A percentile compares a stretch with the other conserved stretches of the same genome.
phyloP scores from a whole-genome alignment of 2,888 invertebrate species.

The Synanthedon tipuliformis region DNA sequence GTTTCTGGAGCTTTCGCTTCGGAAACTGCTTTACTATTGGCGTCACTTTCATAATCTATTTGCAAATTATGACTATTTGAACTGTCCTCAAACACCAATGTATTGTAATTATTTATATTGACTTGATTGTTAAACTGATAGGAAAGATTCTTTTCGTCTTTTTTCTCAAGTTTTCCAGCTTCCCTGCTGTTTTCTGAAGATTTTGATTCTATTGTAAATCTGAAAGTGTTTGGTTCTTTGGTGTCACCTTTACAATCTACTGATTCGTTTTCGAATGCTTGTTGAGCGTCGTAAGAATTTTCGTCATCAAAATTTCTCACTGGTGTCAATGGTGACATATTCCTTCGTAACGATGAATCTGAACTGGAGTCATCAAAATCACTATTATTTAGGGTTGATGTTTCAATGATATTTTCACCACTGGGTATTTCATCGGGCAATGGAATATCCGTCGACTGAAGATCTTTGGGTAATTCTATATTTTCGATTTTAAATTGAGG shows the following conservation, averaged over 20 bases:
- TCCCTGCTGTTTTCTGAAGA: slow-evolving; percentile 35
- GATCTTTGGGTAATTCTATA: slow-evolving; percentile 43
- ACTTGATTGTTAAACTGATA: slow-evolving; percentile 53
- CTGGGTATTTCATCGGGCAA: slow-evolving; percentile 35
- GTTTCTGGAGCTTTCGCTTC: slow-evolving; percentile 39
- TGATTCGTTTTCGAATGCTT: slow-evolving; percentile 51
- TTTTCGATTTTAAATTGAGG: slow-evolving; percentile 52
- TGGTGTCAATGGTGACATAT: slow-evolving; percentile 62
- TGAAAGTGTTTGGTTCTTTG: slow-evolving; percentile 48
- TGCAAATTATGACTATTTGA: slow-evolving; percentile 56
- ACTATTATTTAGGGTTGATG: slow-evolving; percentile 31
- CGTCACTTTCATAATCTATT: slow-evolving; percentile 62
- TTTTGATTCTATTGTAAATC: slow-evolving; percentile 52
- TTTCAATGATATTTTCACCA: slow-evolving; percentile 36
- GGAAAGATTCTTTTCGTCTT: slow-evolving; percentile 28
- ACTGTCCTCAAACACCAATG: slow-evolving; percentile 55
- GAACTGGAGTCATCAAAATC: slow-evolving; percentile 56
- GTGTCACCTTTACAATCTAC: slow-evolving; percentile 29
- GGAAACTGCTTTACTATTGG: slow-evolving; percentile 51
- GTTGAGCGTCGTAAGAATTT: slow-evolving; percentile 61
- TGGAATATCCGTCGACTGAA: slow-evolving; percentile 30
- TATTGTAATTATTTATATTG: slow-evolving; percentile 48
- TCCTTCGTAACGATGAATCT: slow-evolving; percentile 50
- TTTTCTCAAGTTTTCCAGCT: slow-evolving; percentile 24
- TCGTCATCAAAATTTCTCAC: slow-evolving; percentile 60